Base-by-base conservation (phyloP, 2,888 invertebrate genomes). In the Ommatoiulus sabulosus region DNA sequence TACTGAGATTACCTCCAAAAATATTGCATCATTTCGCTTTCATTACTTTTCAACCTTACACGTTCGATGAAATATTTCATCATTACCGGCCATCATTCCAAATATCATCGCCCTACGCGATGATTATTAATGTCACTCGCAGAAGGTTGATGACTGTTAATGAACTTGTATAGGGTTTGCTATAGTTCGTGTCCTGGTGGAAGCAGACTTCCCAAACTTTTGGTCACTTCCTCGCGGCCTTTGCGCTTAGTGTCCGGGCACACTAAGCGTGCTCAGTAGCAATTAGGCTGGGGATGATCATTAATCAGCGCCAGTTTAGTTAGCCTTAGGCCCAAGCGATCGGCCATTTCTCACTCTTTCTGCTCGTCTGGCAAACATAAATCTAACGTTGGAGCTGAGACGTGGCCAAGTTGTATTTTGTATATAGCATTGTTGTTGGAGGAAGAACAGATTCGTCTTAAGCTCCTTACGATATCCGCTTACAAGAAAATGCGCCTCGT, bases 371-470 rank as follows among this genome's bases (percentile, higher is more conserved):
- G 24, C 72, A 24, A 24, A 72, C 72, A 72, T 72, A 72, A 72
- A 72, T 72, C 24, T 72, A 8, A 63, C 63, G 63, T n/a, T 63
- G 6, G 63, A 15, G 52, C 15, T 35, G 35, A 35, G 35, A 35
- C 35, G 35, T 35, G 35, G 12, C 52, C 10, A 10, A 15, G 52
- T 15, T 15, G 52, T 52, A 12, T 48, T 48, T 48, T 48, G 48
- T 48, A 12, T 48, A 35, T 48, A 6, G 63, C 63, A 20, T 24
- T 72, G 72, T 72, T 72, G 72, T 72, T 10, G 72, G 72, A 72
- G 72, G 72, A 72, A 72, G 24, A 72, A 24, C 72, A 72, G 72
- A 72, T 72, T 72, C 72, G 24, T 72, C 72, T 72, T 72, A 72
- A 72, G 72, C 72, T 24, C 72, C 72, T 72, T 72, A 63, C 72